Percentiles rank a stretch among this genome's conserved stretches.
Evolutionary conservation across 2,888 invertebrate species (phyloP).

Genomic region (Dermolepida albohirtum): DNA sequence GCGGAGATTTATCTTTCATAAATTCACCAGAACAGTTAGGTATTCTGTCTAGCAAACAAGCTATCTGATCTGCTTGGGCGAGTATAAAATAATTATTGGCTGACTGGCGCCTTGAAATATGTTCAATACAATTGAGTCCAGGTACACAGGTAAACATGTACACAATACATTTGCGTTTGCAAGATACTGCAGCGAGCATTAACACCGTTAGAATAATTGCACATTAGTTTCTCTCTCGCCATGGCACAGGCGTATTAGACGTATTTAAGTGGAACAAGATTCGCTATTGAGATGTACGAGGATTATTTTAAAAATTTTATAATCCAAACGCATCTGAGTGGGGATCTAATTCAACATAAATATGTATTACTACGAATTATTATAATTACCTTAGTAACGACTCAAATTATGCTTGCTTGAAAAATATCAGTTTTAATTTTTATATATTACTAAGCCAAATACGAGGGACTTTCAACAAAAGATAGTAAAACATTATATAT

Average conservation of each 20-base stretch:
- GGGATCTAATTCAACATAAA: no score
- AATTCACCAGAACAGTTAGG: conserved; percentile 25
- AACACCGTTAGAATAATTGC: conserved; percentile 35
- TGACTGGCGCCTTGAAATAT: conserved; percentile 34
- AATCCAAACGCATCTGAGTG: no score
- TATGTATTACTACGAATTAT: no score
- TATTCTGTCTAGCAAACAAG: conserved; percentile 18
- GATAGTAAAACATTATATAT: no score
- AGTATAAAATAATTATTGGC: conserved; percentile 26
- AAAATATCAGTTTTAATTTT: no score
- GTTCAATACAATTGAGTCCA: background rate
- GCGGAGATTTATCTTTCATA: conserved; percentile 21
- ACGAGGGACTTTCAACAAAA: no score
- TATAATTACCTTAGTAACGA: no score
- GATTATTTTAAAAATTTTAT: no score
- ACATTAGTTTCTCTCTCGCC: conserved; percentile 1
- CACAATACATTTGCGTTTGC: no score
- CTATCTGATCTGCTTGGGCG: conserved; percentile 16
- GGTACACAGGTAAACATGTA: no score
- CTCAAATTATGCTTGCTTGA: no score
- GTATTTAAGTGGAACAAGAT: conserved; percentile 13
- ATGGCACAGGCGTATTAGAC: conserved; percentile 6
- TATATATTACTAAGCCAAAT: no score
- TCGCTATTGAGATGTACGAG: background rate
- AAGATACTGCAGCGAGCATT: conserved; percentile 18